These are phyloP conservation scores for Poecilia latipinna DNA, from an alignment of 2,113 vertebrate genomes.

Conservation along the genomic window DNA sequence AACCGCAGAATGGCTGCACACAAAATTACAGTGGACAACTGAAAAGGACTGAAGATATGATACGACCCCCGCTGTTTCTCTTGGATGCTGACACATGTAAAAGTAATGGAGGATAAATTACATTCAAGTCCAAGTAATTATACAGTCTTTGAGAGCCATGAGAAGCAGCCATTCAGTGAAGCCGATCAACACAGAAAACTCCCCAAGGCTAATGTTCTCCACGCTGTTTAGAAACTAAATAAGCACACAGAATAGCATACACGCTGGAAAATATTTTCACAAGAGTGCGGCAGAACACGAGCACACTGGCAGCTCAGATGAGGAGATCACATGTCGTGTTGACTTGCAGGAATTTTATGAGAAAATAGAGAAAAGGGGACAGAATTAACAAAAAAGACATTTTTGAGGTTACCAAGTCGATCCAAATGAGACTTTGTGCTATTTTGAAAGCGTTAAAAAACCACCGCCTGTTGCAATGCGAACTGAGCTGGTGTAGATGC, in stretches of 20 bases:
- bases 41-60: slow-evolving; percentile 39
- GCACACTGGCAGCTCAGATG: slow-evolving; percentile 66
- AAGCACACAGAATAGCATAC: slow-evolving; percentile 74
- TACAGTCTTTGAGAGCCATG: slow-evolving; percentile 69
- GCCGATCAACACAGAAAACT: slow-evolving; percentile 64
- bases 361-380: slow-evolving; percentile 22
- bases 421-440: slow-evolving; percentile 48
- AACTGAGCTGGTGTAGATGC: slow-evolving; percentile 40
- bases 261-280: slow-evolving; percentile 74
- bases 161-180: slow-evolving; percentile 77
- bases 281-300: slow-evolving; percentile 63
- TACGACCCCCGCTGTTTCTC: slow-evolving; percentile 47
- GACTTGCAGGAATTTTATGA: slow-evolving; percentile 46
- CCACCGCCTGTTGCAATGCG: slow-evolving; percentile 29
- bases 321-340: slow-evolving; percentile 63
- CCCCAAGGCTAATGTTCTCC: slow-evolving; percentile 77
- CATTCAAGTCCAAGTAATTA: slow-evolving; percentile 59
- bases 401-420: slow-evolving; percentile 54
- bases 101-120: slow-evolving; percentile 48
- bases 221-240: slow-evolving; percentile 76
- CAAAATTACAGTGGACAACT: slow-evolving; percentile 45
- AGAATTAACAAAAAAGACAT: slow-evolving; percentile 18
- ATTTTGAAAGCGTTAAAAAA: slow-evolving; percentile 23
- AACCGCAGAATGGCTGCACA: slow-evolving; percentile 25
- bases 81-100: slow-evolving; percentile 48